Base-by-base conservation (phyloP, 1,140 invertebrate genomes). In the Pseudomyrmex cubaensis region DNA sequence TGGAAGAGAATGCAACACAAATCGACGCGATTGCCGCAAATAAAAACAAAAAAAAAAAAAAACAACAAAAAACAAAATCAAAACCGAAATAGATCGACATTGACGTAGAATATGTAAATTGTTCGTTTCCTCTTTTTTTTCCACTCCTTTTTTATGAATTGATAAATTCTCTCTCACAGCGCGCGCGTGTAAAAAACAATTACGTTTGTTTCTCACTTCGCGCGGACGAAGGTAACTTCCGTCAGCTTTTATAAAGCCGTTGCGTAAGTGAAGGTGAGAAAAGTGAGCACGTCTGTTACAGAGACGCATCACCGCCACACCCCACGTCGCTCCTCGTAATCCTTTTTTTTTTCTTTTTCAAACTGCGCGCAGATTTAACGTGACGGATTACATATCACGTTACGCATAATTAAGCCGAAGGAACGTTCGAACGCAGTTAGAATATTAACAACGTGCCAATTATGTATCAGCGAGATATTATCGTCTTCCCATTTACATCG, bases 281-380 rank as follows among this genome's bases (percentile, higher is more conserved):
- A 72, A 80, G 67, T 44, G 35, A 35, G 86, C 64, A 87, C 69
- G 35, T 74, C 67, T 57, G 48, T 56, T 78, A 77, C 3, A 46
- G 54, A 50, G 54, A 56, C 86, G 74, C 82, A 35, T 82, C 54
- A 86, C 72, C 69, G 35, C 35, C 35, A 56, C 72, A 62, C 50
- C 80, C 54, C 4, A 35, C 35, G 56, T 57, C 13, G 22, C 4
- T 15, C 13, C 7, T 12, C 9, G 35, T 10, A n/a, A 35, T 75
- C 17, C 12, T 63, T 35, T 35, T 5, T 35, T 35, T 35, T 35
- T 35, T 35, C 5, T 35, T 35, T 35, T 64, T 74, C 25, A 25
- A 64, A 82, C 74, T 52, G 57, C 76, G 63, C 76, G n/a, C 66
- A 44, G 50, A 80, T 70, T 69, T 50, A 70, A 72, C 52, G n/a